These are phyloP conservation scores for Pomacea maculata DNA, from an alignment of 1,140 invertebrate species.

Conservation along the genomic window DNA sequence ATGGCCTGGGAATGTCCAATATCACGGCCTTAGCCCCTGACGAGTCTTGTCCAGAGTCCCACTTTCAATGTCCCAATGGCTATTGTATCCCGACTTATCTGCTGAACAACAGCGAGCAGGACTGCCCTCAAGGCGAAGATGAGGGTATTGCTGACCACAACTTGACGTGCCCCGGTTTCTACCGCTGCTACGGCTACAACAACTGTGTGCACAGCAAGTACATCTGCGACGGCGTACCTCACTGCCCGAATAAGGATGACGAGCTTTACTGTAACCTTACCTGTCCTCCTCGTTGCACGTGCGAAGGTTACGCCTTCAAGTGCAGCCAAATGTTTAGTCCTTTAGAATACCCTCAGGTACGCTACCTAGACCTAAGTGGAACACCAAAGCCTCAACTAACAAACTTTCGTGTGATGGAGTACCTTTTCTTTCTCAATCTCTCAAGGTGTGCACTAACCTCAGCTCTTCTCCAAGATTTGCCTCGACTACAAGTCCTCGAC, in stretches of 20 bases:
- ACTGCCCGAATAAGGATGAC: constrained; percentile 29
- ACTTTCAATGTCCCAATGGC: constrained; percentile 17
- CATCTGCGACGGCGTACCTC: constrained; percentile 22
- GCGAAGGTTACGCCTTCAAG: constrained; percentile 22
- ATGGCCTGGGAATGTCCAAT: constrained; percentile 23
- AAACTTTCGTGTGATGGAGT: not conserved
- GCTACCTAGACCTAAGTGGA: constrained; percentile 15
- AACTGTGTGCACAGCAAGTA: constrained; percentile 24
- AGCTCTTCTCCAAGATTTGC: not conserved
- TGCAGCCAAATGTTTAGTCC: constrained; percentile 10
- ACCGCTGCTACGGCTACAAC: constrained; percentile 14
- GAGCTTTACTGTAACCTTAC: constrained; percentile 21
- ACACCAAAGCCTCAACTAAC: not conserved
- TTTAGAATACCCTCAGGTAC: not conserved
- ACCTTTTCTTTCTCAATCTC: constrained; percentile 19
- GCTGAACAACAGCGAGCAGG: constrained; percentile 24
- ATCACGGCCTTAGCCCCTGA: not conserved
- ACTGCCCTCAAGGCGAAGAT: constrained; percentile 25
- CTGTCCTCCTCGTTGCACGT: constrained; percentile 20
- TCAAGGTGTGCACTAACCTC: constrained; percentile 1
- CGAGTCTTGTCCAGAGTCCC: constrained; percentile 3
- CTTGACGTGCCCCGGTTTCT: constrained; percentile 14
- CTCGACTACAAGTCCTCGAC: constrained; percentile 14
- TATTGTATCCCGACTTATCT: constrained; percentile 24
- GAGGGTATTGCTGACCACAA: constrained; percentile 4